Percentiles rank a stretch among this genome's conserved stretches.
These are phyloP conservation scores for Melitaea athalia DNA, from an alignment of 2,888 invertebrate genomes.

Conservation along the genomic window DNA sequence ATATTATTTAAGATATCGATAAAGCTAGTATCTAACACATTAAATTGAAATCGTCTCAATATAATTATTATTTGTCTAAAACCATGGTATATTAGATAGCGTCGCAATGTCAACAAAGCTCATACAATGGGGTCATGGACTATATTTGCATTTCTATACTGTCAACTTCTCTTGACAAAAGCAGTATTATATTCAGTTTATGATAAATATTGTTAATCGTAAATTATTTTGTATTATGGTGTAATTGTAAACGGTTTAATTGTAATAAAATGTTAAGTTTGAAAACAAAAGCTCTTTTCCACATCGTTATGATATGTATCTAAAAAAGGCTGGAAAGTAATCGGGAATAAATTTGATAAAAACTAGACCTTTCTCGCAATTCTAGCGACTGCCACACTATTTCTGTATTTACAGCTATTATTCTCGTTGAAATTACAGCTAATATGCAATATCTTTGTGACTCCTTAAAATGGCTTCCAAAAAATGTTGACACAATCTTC, in stretches of 20 bases:
- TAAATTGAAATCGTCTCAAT: not conserved
- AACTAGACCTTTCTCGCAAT: no score
- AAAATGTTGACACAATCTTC: no score
- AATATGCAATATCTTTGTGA: no score
- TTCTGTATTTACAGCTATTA: no score
- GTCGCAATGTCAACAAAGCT: conserved; percentile 13
- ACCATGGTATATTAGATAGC: not conserved
- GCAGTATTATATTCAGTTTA: conserved; percentile 10
- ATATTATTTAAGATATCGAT: not conserved
- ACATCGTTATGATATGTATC: not conserved
- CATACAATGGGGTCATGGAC: conserved; percentile 7
- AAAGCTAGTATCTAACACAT: not conserved
- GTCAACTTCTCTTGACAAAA: conserved; percentile 10
- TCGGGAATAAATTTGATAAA: no score
- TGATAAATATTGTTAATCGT: conserved; percentile 12
- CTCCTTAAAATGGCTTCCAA: no score
- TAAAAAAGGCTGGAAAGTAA: no score
- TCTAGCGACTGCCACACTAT: no score
- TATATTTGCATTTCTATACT: conserved; percentile 3
- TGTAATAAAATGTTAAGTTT: not conserved
- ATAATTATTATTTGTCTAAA: not conserved
- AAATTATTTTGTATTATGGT: conserved; percentile 1
- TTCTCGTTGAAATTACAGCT: no score
- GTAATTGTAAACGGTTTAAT: conserved; percentile 4
- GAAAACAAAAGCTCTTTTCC: not conserved